Evolutionary conservation across 1,140 invertebrate genomes (phyloP), one percentile per base, ranked within the genome.

Genomic region (Paracyclopina nana): DNA sequence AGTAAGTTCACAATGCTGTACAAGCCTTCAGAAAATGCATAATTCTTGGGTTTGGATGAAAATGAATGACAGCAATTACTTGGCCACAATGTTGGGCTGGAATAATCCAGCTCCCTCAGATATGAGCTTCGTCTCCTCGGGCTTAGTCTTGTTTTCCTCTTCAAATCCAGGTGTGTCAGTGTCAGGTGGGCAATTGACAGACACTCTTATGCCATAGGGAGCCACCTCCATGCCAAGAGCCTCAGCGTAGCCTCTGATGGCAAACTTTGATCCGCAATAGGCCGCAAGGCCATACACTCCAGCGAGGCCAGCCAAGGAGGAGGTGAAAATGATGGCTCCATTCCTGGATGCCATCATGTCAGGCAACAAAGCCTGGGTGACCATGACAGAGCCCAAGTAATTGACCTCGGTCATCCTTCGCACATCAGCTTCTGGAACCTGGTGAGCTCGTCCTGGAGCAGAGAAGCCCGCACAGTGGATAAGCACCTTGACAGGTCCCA

Each of bases 151-250:
- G 61, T 87, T 74, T 68, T 96, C 91, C 55, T 74, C 70, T 45
- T 73, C 75, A 65, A 86, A 94, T 18, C 94, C 92, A 29, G 92
- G 91, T 1, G 95, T 99, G 61, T 97, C 85, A 1, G 94, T 99
- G 60, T 98, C 94, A 6, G 94, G 85, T 20, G 95, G 94, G 57
- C 85, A 76, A 4, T 79, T 72, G 3, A 98, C 58, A 0, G 87
- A 96, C 0, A 98, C 74, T 26, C 73, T 72, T 0, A 99, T 75
- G 57, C 81, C 77, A 55, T 83, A 78, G 1, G 79, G 76, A 27
- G 57, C 59, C 57, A 77, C 71, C 71, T 99, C 94, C 87, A 94
- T 95, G 20, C 79, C 71, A 20, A 98, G 66, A 48, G 82, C 74
- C 62, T 99, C 90, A 5, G 91, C 91, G 54, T 98, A 74, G 6